These are phyloP conservation scores for Xyrichtys novacula DNA, from an alignment of 2,797 vertebrate genomes.

Conservation along the genomic window DNA sequence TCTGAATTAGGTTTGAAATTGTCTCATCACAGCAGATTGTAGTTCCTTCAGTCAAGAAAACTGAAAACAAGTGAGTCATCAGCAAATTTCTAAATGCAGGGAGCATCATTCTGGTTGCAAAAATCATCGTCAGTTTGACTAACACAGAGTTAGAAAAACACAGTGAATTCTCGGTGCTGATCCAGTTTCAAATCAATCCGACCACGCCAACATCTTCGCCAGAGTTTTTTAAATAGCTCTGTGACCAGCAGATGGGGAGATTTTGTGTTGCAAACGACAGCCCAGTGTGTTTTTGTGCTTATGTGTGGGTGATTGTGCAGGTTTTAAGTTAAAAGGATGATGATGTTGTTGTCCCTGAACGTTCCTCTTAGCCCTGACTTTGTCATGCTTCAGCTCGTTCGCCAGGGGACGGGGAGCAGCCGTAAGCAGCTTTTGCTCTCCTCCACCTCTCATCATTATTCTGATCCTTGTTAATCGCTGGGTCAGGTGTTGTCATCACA, in stretches of 20 bases:
- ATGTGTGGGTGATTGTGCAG: slow-evolving; percentile 28
- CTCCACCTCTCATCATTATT: slow-evolving; percentile 49
- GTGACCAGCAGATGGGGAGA: slow-evolving; percentile 44
- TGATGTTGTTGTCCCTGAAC: slow-evolving; percentile 50
- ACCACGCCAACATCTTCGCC: slow-evolving; percentile 13
- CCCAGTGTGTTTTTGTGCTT: slow-evolving; percentile 47
- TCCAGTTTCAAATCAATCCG: slow-evolving; percentile 20
- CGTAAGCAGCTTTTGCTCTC: slow-evolving; percentile 64
- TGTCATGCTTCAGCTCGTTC: slow-evolving; percentile 48
- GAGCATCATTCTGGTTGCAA: slow-evolving; percentile 5
- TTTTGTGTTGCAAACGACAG: slow-evolving; percentile 37
- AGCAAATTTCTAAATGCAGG: slow-evolving; percentile 27
- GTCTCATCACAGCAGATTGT: slow-evolving; percentile 3
- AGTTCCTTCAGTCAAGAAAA: background rate
- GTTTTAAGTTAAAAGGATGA: slow-evolving; percentile 58
- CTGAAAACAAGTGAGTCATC: slow-evolving; percentile 32
- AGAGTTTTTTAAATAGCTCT: slow-evolving; percentile 40
- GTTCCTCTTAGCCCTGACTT: slow-evolving; percentile 41
- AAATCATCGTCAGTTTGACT: slow-evolving; percentile 8
- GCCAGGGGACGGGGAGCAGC: slow-evolving; percentile 36
- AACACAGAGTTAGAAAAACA: slow-evolving; percentile 15
- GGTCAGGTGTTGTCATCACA: slow-evolving; percentile 53
- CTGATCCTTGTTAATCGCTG: slow-evolving; percentile 57
- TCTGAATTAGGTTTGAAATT: background rate
- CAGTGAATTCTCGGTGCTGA: slow-evolving; percentile 7